Evolutionary conservation across 2,888 invertebrate genomes (phyloP).

Genomic region (Drosophila aldrichi): DNA sequence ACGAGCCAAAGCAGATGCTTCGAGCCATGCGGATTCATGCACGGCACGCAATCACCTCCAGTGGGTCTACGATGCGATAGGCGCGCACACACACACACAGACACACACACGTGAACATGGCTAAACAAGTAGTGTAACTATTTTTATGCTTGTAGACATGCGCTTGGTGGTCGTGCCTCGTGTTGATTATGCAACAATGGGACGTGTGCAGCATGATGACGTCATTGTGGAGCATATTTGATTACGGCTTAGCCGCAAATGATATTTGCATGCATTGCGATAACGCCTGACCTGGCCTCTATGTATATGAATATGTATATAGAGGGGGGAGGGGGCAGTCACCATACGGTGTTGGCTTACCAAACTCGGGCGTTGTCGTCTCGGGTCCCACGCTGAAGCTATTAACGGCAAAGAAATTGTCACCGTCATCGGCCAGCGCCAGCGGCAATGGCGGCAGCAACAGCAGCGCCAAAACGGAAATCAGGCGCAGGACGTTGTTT

Average conservation of each 20-base stretch:
- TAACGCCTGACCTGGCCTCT: conserved; percentile 4
- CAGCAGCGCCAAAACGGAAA: conserved; percentile 63
- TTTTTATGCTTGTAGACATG: conserved; percentile 9
- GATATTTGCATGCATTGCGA: conserved; percentile 36
- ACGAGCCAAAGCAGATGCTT: neutral
- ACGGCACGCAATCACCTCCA: conserved; percentile 14
- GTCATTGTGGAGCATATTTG: conserved; percentile 48
- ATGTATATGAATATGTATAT: neutral
- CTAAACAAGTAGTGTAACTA: neutral
- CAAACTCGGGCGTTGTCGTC: conserved; percentile 85
- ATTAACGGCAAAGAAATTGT: conserved; percentile 84
- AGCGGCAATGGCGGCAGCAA: conserved; percentile 56
- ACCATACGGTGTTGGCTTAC: conserved; percentile 76
- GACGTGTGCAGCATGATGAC: conserved; percentile 48
- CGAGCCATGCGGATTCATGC: neutral
- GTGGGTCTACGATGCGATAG: neutral
- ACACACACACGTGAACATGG: neutral
- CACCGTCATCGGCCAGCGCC: conserved; percentile 83
- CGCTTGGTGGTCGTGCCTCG: neutral
- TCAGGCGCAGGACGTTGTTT: conserved; percentile 65
- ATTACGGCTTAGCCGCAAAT: conserved; percentile 26
- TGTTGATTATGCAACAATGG: conserved; percentile 45
- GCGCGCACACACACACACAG: conserved; percentile 1
- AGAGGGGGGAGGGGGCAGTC: too few relatives aligned
- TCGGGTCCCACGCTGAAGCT: conserved; percentile 84